Conservation (phyloP, 2,113 vertebrate species). For the Pogona vitticeps region DNA sequence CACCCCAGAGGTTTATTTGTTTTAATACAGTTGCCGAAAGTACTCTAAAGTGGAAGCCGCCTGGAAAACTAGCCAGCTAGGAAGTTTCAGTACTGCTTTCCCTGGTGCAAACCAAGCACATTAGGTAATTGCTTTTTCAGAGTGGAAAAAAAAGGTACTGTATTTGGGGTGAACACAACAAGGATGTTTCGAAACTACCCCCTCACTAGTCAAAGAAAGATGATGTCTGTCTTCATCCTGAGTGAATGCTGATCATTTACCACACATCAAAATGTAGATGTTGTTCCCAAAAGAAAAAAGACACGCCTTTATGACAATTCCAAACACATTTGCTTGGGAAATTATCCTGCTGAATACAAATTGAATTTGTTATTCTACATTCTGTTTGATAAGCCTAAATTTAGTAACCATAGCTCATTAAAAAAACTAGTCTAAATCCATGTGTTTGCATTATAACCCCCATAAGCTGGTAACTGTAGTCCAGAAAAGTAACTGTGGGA, state of each 20-base stretch:
- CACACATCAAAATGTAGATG: neutral
- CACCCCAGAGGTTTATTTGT: too few species aligned
- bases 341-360: neutral
- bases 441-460: too few species aligned
- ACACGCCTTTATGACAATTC: neutral
- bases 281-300: neutral
- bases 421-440: neutral
- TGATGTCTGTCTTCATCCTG: neutral
- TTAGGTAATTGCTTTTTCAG: neutral
- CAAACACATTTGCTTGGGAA: neutral
- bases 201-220: neutral
- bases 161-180: neutral
- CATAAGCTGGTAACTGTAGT: too few species aligned
- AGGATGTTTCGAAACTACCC: neutral
- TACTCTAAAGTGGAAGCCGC: too few species aligned
- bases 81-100: neutral
- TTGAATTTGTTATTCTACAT: neutral
- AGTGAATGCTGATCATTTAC: neutral
- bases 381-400: neutral
- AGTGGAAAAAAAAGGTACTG: neutral
- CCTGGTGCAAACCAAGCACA: neutral
- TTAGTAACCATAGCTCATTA: neutral
- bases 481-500: too few species aligned
- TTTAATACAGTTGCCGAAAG: neutral
- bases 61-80: neutral